These are phyloP conservation scores for Hassar affinis DNA, from an alignment of 2,113 vertebrate genomes.

Conservation along the genomic window DNA sequence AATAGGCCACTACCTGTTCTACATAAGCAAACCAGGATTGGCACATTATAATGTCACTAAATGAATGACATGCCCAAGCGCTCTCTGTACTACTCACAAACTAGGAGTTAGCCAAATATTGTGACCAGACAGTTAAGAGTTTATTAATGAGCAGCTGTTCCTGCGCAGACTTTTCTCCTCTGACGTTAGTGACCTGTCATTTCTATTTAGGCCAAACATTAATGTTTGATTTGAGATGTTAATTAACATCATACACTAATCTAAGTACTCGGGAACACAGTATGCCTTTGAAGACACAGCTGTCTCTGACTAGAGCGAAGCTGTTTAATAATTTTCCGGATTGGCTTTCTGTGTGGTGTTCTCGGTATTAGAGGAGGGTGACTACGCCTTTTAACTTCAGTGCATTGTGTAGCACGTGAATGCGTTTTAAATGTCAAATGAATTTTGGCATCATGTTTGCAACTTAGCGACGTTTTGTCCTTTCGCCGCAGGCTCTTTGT, in stretches of 20 bases:
- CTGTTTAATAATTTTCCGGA: not conserved
- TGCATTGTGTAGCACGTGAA: not conserved
- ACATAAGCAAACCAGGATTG: not conserved
- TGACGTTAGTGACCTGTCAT: not conserved
- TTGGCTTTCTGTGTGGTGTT: not conserved
- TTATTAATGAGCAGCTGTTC: not conserved
- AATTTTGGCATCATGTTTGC: not conserved
- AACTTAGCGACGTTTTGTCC: not conserved
- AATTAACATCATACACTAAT: not conserved
- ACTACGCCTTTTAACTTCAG: not conserved
- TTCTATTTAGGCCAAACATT: not conserved
- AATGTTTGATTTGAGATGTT: not conserved
- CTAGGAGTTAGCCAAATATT: not conserved
- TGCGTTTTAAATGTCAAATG: conserved; percentile 6
- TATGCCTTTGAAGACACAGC: no score
- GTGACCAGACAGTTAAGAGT: not conserved
- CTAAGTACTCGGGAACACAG: not conserved
- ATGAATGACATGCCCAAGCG: not conserved
- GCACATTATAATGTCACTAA: not conserved
- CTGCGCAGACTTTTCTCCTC: not conserved
- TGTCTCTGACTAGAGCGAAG: not conserved
- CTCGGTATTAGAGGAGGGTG: not conserved
- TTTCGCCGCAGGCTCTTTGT: not conserved
- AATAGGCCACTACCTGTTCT: not conserved
- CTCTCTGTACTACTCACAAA: not conserved